phyloP scores from a whole-genome alignment of 2,888 invertebrate genomes.

The Thecophora atra region DNA sequence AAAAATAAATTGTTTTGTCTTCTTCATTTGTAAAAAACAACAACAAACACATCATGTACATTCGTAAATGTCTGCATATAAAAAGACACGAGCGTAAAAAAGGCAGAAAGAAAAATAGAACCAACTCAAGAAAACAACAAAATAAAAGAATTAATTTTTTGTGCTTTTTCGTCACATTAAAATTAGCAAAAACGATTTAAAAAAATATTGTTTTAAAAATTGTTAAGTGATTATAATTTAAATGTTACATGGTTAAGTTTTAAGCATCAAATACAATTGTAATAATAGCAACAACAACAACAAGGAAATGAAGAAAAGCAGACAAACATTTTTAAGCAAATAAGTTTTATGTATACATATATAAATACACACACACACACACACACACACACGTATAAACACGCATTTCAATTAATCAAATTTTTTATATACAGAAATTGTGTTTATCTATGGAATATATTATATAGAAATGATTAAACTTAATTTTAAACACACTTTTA shows the following conservation, averaged over 20 bases:
- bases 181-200: not conserved
- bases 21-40: conserved; percentile 8
- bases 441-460: no score
- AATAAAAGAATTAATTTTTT: not conserved
- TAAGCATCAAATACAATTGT: conserved; percentile 15
- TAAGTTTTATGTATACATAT: conserved; percentile 5
- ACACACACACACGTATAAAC: conserved; percentile 34
- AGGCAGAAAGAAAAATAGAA: no score
- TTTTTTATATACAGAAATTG: not conserved
- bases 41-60: no score
- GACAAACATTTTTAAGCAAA: conserved; percentile 16
- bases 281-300: not conserved
- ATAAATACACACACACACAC: conserved; percentile 14
- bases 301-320: no score
- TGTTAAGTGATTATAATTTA: conserved; percentile 26
- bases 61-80: no score
- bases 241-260: conserved; percentile 36
- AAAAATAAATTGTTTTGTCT: not conserved
- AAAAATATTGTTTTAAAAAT: conserved; percentile 18
- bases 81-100: no score
- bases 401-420: conserved; percentile 28
- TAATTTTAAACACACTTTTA: conserved; percentile 17
- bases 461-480: conserved; percentile 6
- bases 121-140: not conserved
- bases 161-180: not conserved